phyloP scores from a whole-genome alignment of 1,140 invertebrate genomes.

The Drosophila sucinea region DNA sequence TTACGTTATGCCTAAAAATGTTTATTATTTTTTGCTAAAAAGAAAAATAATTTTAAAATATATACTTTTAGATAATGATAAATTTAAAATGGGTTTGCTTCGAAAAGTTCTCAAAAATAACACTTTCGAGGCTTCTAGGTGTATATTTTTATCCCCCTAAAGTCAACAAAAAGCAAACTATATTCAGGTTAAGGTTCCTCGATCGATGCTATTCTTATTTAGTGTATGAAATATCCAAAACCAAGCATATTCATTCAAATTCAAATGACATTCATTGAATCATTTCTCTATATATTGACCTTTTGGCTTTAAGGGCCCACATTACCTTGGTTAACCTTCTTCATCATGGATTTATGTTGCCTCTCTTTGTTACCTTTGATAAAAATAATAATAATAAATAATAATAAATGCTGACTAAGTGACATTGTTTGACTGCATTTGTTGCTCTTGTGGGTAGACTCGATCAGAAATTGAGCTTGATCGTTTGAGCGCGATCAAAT shows the following conservation, averaged over 20 bases:
- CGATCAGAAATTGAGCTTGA: constrained; percentile 21
- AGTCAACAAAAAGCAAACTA: too few species aligned
- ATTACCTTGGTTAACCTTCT: constrained; percentile 34
- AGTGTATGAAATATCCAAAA: too few species aligned
- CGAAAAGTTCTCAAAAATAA: too few species aligned
- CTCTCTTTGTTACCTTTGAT: not conserved
- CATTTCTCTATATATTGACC: not conserved
- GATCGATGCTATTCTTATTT: too few species aligned
- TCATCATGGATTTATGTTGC: constrained; percentile 5
- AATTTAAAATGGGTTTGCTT: too few species aligned
- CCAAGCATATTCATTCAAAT: not conserved
- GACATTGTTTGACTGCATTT: constrained; percentile 53
- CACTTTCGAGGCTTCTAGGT: too few species aligned
- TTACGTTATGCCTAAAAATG: too few species aligned
- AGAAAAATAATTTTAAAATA: too few species aligned
- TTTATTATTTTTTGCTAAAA: too few species aligned
- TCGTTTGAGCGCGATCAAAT: constrained; percentile 4
- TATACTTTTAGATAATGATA: too few species aligned
- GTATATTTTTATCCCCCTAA: too few species aligned
- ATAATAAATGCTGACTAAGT: constrained; percentile 51
- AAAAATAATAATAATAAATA: constrained; percentile 37
- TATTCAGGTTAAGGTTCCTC: too few species aligned
- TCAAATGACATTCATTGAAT: not conserved
- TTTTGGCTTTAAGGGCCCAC: constrained; percentile 30
- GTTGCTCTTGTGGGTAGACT: constrained; percentile 16